Base-by-base conservation (phyloP, 2,113 vertebrate species). In the Mesoclemmys tuberculata region DNA sequence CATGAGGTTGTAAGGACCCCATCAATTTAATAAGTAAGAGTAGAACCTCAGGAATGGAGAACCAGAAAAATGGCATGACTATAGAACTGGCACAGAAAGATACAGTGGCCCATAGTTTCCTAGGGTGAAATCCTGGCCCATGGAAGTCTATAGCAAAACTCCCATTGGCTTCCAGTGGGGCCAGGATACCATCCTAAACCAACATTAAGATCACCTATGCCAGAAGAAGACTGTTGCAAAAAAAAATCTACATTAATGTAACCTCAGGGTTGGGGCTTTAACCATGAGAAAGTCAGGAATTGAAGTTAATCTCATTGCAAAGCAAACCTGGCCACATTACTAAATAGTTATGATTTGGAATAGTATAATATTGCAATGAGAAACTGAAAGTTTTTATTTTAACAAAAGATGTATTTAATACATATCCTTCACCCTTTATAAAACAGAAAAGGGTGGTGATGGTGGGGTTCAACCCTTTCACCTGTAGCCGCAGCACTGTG, bases 71-170 rank as follows among this genome's bases (percentile, higher is more conserved):
- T n/a, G 91, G 21, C 55, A 90, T 90, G 84, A 80, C 88, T 71
- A 48, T 82, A 51, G 38, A 52, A 21, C 80, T 87, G 71, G 84
- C 81, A 87, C 85, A 82, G 90, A 24, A 88, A 96, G 85, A 93
- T 80, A 94, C 14, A 11, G 21, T 92, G 94, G 95, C 93, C 81
- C 89, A 91, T 64, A 80, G 71, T 68, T 87, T 35, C 89, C 68
- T 94, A 58, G 48, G 85, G 18, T 0, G 1, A 85, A 74, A 41
- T 0, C 13, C 48, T 31, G 55, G 48, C 5, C 84, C 3, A 4
- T 0, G 78, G 8, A 44, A 19, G 58, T 54, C 80, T 26, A 27
- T 71, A 56, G 44, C 5, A 21, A 77, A 75, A 75, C 58, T 61
- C 10, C 48, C 61, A 26, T 29, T 74, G 31, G 82, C n/a, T 84